Percentiles rank a stretch among this genome's conserved stretches.
phyloP scores from a whole-genome alignment of 2,797 vertebrate genomes.

The Tympanoctomys barrerae region DNA sequence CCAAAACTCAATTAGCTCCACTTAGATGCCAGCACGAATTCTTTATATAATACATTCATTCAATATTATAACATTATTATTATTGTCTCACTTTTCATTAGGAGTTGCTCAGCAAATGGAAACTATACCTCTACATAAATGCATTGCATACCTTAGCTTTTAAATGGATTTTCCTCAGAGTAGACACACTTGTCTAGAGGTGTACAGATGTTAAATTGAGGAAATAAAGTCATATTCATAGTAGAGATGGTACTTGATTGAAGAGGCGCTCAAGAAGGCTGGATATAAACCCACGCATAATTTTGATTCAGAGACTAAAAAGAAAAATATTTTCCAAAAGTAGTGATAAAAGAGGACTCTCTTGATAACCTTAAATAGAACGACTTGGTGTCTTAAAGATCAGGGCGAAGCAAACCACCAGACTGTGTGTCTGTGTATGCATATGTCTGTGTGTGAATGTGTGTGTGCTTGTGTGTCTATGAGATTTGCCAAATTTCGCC shows the following conservation, averaged over 20 bases:
- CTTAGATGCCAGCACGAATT: neutral
- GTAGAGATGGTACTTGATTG: slow-evolving; percentile 49
- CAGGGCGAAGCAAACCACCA: slow-evolving; percentile 87
- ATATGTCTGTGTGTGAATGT: slow-evolving; percentile 49
- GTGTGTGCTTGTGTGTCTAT: slow-evolving; percentile 70
- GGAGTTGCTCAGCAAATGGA: neutral
- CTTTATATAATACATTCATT: neutral
- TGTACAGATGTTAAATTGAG: neutral
- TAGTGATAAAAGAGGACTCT: slow-evolving; percentile 78
- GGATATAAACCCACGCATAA: neutral
- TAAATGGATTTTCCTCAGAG: slow-evolving; percentile 1
- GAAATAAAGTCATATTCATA: neutral
- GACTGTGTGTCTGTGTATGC: slow-evolving; percentile 69
- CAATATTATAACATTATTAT: neutral
- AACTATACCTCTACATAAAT: neutral
- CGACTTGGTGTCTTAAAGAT: slow-evolving; percentile 86
- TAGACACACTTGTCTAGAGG: neutral
- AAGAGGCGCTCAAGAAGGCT: slow-evolving; percentile 68
- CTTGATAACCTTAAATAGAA: slow-evolving; percentile 85
- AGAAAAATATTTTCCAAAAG: slow-evolving; percentile 72
- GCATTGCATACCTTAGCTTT: neutral
- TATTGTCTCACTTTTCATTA: neutral
- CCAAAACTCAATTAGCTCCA: neutral
- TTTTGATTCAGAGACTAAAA: slow-evolving; percentile 84
- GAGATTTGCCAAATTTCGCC: slow-evolving; percentile 88